Percentiles rank a stretch among this genome's conserved stretches.
Conservation (phyloP, 2,113 vertebrate species). For the Scopus umbretta region DNA sequence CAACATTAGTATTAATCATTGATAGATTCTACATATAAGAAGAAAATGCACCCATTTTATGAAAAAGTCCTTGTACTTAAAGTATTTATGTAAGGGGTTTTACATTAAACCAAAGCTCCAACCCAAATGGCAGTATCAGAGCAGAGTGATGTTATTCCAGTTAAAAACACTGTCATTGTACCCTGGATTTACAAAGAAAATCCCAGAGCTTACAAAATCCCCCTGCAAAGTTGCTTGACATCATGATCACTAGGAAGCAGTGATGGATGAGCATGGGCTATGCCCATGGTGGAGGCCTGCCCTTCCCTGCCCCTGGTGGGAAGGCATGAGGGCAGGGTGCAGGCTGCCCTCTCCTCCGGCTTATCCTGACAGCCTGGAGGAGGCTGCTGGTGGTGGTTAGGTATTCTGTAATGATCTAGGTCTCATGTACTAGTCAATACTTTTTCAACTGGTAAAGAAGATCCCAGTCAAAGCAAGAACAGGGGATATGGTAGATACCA, state of each 20-base stretch:
- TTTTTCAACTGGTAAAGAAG: background rate
- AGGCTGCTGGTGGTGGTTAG: background rate
- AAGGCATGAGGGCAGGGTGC: background rate
- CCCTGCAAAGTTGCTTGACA: background rate
- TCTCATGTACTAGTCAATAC: background rate
- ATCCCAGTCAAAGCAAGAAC: background rate
- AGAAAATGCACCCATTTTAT: background rate
- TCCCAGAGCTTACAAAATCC: background rate
- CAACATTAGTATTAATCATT: slow-evolving; percentile 42
- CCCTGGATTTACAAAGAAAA: background rate
- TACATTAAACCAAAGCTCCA: background rate
- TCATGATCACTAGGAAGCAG: background rate
- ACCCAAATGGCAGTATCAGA: background rate
- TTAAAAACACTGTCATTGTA: background rate
- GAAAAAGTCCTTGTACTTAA: background rate
- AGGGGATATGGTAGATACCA: background rate
- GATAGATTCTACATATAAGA: background rate
- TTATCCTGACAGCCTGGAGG: background rate
- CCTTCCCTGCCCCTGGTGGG: background rate
- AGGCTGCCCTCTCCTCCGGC: background rate
- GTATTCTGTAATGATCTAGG: background rate
- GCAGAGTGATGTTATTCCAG: background rate
- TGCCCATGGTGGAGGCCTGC: accelerated
- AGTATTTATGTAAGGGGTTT: background rate
- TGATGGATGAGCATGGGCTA: background rate